Conservation (phyloP, 1,140 invertebrate genomes). For the Microplitis mediator region DNA sequence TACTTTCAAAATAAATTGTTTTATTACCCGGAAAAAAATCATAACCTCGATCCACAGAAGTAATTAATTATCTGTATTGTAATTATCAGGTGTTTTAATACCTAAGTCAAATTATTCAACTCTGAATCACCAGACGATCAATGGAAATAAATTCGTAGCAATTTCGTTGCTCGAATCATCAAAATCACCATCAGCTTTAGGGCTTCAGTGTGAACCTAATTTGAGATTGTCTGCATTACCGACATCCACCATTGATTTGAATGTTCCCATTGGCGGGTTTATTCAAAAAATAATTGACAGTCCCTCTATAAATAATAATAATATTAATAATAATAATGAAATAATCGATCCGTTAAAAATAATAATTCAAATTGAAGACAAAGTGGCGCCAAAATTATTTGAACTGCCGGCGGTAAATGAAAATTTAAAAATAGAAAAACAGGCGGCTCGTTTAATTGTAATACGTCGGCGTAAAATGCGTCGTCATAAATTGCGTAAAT, state of each 20-base stretch:
- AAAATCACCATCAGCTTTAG: not conserved
- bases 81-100: no score
- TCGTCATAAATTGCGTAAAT: constrained; percentile 81
- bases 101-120: no score
- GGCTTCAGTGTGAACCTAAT: not conserved
- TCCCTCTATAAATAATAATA: not conserved
- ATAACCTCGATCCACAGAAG: no score
- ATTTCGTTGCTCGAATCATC: no score
- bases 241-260: not conserved
- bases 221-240: not conserved
- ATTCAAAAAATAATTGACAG: constrained; percentile 5
- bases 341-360: constrained; percentile 20
- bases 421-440: constrained; percentile 61
- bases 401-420: constrained; percentile 36
- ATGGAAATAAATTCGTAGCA: no score
- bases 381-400: constrained; percentile 28
- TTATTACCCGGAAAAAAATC: no score
- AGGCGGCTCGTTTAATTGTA: constrained; percentile 75
- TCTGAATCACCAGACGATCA: no score
- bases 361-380: constrained; percentile 32
- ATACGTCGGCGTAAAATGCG: constrained; percentile 85
- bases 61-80: no score
- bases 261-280: not conserved
- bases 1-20: no score
- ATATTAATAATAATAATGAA: not conserved